These are phyloP conservation scores for Oscarella lobularis DNA, from an alignment of 37 sponge, comb jelly and placozoan genomes.

Conservation along the genomic window DNA sequence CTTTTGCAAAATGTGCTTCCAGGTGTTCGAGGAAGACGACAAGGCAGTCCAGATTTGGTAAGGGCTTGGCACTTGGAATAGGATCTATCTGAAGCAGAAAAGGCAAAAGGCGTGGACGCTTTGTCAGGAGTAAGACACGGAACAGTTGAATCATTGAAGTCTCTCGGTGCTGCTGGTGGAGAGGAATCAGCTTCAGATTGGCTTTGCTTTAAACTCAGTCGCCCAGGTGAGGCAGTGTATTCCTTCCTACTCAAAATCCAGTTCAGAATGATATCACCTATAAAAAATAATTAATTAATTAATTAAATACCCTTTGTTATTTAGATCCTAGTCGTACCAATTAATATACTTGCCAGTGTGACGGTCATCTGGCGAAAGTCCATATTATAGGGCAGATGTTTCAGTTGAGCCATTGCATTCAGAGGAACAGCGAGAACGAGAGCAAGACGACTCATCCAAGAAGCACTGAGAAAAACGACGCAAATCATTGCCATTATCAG, in stretches of 20 bases:
- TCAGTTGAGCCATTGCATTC: background rate
- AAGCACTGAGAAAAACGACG: background rate
- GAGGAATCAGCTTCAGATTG: too few species aligned
- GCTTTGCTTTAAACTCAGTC: too few species aligned
- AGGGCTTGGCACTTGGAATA: background rate
- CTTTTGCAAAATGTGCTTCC: background rate
- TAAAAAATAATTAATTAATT: too few species aligned
- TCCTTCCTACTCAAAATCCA: too few species aligned
- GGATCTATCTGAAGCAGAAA: background rate
- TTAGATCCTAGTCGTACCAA: background rate
- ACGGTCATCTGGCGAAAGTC: background rate
- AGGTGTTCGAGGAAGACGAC: background rate
- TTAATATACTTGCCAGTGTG: background rate
- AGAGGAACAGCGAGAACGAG: background rate
- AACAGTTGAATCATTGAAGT: too few species aligned
- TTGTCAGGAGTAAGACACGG: background rate
- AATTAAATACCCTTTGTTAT: too few species aligned
- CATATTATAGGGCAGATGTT: background rate
- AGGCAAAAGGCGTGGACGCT: background rate
- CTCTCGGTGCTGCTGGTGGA: too few species aligned
- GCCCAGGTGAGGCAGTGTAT: too few species aligned
- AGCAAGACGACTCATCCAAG: background rate
- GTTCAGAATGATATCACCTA: too few species aligned
- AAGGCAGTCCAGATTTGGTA: background rate
- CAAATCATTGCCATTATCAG: constrained; percentile 12